Evolutionary conservation across 2,113 vertebrate species (phyloP), one percentile per base, ranked within the genome.

Genomic region (Atrichornis clamosus): DNA sequence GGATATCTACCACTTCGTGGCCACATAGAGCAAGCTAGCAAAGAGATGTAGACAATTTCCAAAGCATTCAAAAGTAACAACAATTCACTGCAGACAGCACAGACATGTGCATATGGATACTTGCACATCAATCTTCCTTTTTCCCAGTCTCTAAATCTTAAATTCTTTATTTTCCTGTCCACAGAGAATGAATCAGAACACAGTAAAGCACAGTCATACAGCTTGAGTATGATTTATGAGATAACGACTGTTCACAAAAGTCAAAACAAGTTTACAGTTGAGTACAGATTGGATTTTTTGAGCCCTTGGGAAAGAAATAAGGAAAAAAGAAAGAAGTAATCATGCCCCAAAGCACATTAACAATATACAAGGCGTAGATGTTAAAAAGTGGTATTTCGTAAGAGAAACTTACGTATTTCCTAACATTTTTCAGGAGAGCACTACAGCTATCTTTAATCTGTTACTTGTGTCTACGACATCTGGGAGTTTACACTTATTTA

Each of bases 311-410:
- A 17, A 74, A 16, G 39, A 74, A 62, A 76, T 30, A 52, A 0
- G 3, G 73, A 68, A 64, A 77, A 64, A 42, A 76, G 41, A 42
- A 76, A 68, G 8, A 73, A 82, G 20, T 93, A 28, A 15, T 59
- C 39, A 42, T 37, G 24, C 9, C 19, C 27, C 17, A 70, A 69
- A 56, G 9, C 5, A 35, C 9, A 35, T 56, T 41, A 64, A 47
- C 2, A 56, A 32, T 18, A 41, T 15, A 68, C 0, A 0, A 89
- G 10, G 13, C 37, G 6, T 17, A 84, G 30, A 79, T 39, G 7
- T 15, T 42, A 49, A 72, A 75, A 84, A 60, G 15, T 18, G 6
- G 75, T 60, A 7, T 42, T 55, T 26, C 62, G 12, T 33, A 21
- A 76, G 60, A 60, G 11, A 73, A 47, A 16, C 2, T 9, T 67